Base-by-base conservation (phyloP, 2,888 invertebrate species). In the Byasa hedistus region DNA sequence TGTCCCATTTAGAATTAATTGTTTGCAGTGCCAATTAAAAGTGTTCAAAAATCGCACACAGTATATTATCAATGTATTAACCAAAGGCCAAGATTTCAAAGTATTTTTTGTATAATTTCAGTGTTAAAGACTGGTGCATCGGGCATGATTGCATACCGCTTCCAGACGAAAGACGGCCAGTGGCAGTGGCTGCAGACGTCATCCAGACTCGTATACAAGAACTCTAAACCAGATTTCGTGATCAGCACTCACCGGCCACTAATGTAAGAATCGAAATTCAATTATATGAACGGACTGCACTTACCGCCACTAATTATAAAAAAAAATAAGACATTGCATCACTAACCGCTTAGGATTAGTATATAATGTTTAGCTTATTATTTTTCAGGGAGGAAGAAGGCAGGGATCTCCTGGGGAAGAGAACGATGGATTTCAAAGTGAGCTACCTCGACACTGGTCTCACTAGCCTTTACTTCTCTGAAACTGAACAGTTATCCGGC, bases 61-160 rank as follows among this genome's bases (percentile, higher is more conserved):
- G 3, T 39, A 39, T 15, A 12, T 39, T 15, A 15, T 12, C 15
- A 15, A 39, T 39, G 15, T 2, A 15, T 15, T 39, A 39, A 4
- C 1, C 12, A 39, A 39, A 12, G 39, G 15, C 3, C 39, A 39
- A 39, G 3, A 12, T 2, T 39, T 39, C 39, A 39, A 15, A 15
- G 17, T 39, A 2, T 15, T 39, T 32, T 39, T 12, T 17, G 39
- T 39, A 15, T 12, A 15, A 15, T 92, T 94, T 3, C 93, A 99
- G 99, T 99, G 79, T 92, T 99, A 75, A 99, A 99, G 93, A 99
- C 99, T 62, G 99, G 99, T 75, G 99, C 99, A 78, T 99, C 99
- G 69, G 99, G 99, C 36, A 96, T 99, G 96, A 98, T 99, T 79
- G 99, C 99, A 69, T 99, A 99, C 87, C 95, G 99, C 83, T 96